Percentiles rank a stretch among this genome's conserved stretches.
Evolutionary conservation across 2,888 invertebrate genomes (phyloP).

Genomic region (Torymus texanus): DNA sequence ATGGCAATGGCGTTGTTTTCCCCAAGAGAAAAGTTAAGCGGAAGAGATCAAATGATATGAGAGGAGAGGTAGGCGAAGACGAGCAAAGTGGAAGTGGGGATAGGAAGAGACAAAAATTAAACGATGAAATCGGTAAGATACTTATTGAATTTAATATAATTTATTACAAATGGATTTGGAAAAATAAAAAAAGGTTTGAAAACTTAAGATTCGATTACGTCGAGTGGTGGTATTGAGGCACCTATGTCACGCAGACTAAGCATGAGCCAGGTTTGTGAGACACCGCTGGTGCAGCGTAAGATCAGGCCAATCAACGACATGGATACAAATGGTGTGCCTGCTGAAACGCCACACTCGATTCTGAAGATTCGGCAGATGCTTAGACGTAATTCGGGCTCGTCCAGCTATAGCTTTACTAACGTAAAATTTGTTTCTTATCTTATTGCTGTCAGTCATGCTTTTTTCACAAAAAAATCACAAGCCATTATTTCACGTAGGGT

Average conservation of each 20-base stretch:
- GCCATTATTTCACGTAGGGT: not conserved
- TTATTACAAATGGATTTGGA: not conserved
- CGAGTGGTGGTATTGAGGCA: slow-evolving; percentile 46
- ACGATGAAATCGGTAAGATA: not conserved
- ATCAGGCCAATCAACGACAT: slow-evolving; percentile 52
- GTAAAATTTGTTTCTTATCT: slow-evolving; percentile 4
- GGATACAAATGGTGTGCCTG: slow-evolving; percentile 30
- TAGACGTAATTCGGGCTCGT: slow-evolving; percentile 63
- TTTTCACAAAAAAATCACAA: too few species aligned
- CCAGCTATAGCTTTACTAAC: slow-evolving; percentile 42
- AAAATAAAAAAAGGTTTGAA: too few species aligned
- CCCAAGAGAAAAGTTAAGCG: slow-evolving; percentile 58
- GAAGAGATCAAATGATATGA: slow-evolving; percentile 65
- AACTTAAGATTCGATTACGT: slow-evolving; percentile 15
- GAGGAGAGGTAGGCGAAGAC: slow-evolving; percentile 53
- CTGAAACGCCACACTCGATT: slow-evolving; percentile 71
- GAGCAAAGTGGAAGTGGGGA: slow-evolving; percentile 39
- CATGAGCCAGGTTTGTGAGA: slow-evolving; percentile 59
- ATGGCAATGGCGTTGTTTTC: slow-evolving; percentile 64
- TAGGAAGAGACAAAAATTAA: slow-evolving; percentile 57
- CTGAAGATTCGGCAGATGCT: slow-evolving; percentile 71
- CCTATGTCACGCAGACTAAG: slow-evolving; percentile 46
- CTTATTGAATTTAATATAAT: not conserved
- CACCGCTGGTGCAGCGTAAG: slow-evolving; percentile 69
- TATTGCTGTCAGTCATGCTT: too few species aligned